These are phyloP conservation scores for Cynodonichthys magdalenae DNA, from an alignment of 2,797 vertebrate genomes.

Conservation along the genomic window DNA sequence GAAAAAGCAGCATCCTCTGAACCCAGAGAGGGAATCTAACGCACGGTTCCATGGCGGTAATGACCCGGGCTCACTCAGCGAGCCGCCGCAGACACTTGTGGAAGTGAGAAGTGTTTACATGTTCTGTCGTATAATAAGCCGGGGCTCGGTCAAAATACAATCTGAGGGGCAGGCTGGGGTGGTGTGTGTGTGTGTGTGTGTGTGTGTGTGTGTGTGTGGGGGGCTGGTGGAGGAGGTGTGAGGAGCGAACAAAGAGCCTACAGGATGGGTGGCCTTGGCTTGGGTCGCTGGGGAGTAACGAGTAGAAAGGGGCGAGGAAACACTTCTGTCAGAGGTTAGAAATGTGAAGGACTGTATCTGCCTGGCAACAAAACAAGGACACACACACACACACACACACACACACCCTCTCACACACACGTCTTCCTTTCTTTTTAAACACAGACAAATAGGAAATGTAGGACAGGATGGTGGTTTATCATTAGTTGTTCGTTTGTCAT, in stretches of 20 bases:
- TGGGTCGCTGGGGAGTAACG: conserved; percentile 64
- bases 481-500: too few relatives aligned
- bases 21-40: background rate
- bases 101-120: conserved; percentile 74
- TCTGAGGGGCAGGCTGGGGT: conserved; percentile 43
- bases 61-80: conserved; percentile 40
- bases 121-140: conserved; percentile 75
- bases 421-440: conserved; percentile 19
- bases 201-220: too few relatives aligned
- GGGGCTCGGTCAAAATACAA: conserved; percentile 60
- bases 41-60: conserved; percentile 30
- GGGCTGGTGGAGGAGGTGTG: conserved; percentile 20
- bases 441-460: conserved; percentile 26
- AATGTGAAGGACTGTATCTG: conserved; percentile 74
- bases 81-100: conserved; percentile 54
- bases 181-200: too few relatives aligned
- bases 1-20: too few relatives aligned
- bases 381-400: background rate
- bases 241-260: conserved; percentile 38
- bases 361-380: conserved; percentile 75
- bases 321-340: conserved; percentile 81
- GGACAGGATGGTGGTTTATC: conserved; percentile 13
- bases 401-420: background rate
- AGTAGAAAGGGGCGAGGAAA: conserved; percentile 63
- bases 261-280: conserved; percentile 33